phyloP scores from a whole-genome alignment of 2,888 invertebrate species.

The Luffia ferchaultella region DNA sequence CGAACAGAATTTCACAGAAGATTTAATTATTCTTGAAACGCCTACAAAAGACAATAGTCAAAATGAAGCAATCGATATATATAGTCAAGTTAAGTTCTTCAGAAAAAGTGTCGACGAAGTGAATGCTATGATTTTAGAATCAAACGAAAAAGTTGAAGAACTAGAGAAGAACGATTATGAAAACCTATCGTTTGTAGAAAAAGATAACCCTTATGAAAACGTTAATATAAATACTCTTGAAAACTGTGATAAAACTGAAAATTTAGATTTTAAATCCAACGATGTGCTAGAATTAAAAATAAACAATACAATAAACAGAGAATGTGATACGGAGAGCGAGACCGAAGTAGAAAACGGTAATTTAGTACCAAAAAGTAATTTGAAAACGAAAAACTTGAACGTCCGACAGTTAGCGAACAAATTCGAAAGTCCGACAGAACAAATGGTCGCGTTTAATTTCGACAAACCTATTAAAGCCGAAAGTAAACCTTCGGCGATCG shows the following conservation, averaged over 20 bases:
- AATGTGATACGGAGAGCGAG: slow-evolving; percentile 15
- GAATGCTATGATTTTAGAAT: slow-evolving; percentile 61
- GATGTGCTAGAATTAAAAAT: slow-evolving; percentile 13
- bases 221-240: slow-evolving; percentile 40
- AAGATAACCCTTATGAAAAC: slow-evolving; percentile 33
- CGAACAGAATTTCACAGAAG: slow-evolving; percentile 41
- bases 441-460: slow-evolving; percentile 64
- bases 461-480: slow-evolving; percentile 49
- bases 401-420: slow-evolving; percentile 70
- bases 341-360: slow-evolving; percentile 43
- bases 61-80: slow-evolving; percentile 59
- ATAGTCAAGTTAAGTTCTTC: slow-evolving; percentile 81
- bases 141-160: slow-evolving; percentile 28
- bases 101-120: slow-evolving; percentile 78
- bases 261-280: slow-evolving; percentile 23
- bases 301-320: slow-evolving; percentile 20
- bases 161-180: slow-evolving; percentile 32
- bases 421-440: slow-evolving; percentile 71
- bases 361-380: slow-evolving; percentile 22
- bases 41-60: slow-evolving; percentile 53
- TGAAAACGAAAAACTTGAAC: slow-evolving; percentile 42
- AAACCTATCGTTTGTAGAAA: slow-evolving; percentile 33
- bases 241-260: slow-evolving; percentile 28
- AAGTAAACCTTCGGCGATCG: slow-evolving; percentile 42
- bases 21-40: slow-evolving; percentile 62